Base-by-base conservation (phyloP, 2,113 vertebrate species). In the Aspidoscelis tigris region DNA sequence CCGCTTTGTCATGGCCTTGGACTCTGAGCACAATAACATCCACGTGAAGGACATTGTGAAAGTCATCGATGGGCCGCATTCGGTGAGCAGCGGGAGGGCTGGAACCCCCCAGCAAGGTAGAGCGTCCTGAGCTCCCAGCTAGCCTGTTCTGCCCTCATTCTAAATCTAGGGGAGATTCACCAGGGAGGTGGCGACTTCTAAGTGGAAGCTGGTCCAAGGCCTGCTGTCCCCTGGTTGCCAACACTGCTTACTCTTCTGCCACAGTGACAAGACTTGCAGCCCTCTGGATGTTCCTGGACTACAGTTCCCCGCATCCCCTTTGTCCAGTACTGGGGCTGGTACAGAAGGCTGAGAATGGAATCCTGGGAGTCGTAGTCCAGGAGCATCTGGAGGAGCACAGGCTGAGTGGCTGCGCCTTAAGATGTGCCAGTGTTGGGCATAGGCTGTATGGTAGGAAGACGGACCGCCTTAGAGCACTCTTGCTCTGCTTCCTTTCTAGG, bases 11-110 rank as follows among this genome's bases (percentile, higher is more conserved):
- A 97, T 98, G 65, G 98, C 98, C 1, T 93, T 99, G 47, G 98
- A 99, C 95, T 99, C 98, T 0, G 98, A 99, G 90, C 98, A 99
- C 93, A 99, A 99, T 94, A 99, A 98, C 92, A 99, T 99, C 88
- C 98, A 99, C 0, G 97, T 98, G 53, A 99, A 98, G 84, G 98
- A 99, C 92, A 98, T 99, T 0, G 98, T 99, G 16, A 99, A 99
- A 86, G 98, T 99, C 92, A 99, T 99, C 3, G 98, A 99, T 0
- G 98, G 98, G 24, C 98, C 98, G 0, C 98, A 98, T 87, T 99
- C 97, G 8, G 98, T 99, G 86, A 96, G 95, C 9, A 18, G 5
- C 7, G 5, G 6, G 3, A 39, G 2, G 70, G 61, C 9, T 1
- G 47, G 78, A 18, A 61, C 14, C 12, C 58, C 14, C 7, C 55